Base-by-base conservation (phyloP, 2,888 invertebrate species). In the Drosophila picticornis region DNA sequence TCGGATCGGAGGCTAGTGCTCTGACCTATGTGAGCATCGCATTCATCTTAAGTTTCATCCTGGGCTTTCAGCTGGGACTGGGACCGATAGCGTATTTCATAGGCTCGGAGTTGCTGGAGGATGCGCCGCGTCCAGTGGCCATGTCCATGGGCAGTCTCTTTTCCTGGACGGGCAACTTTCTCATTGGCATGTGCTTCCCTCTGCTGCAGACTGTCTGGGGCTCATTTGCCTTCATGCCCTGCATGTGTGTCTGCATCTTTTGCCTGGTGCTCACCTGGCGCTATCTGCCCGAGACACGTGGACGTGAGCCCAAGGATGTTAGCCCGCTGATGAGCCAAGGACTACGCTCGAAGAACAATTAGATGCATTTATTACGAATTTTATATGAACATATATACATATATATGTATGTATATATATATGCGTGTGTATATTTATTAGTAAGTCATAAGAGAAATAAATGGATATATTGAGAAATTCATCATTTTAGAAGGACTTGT, bases 31-130 rank as follows among this genome's bases (percentile, higher is more conserved):
- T 96, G 43, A 96, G 96, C 82, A 96, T 96, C 83, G 91, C 94
- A 13, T 95, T 96, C 0, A 96, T 97, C 32, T 93, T 97, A 61
- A 93, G 94, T 1, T 97, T 96, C 90, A 97, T 98, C 27, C 93
- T 97, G 31, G 95, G 95, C 74, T 98, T 96, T 90, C 97, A 97
- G 60, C 93, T 97, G 69, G 98, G 97, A 0, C 94, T 98, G n/a
- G 97, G 97, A 0, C 97, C 97, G 0, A 96, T 97, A 84, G 97
- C 97, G 0, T 97, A 96, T 92, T 97, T 97, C 88, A 96, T 97
- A 70, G 97, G 96, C n/a, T 96, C 97, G 72, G 98, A 98, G 93
- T 92, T 98, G 61, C 96, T 97, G 88, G 97, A 97, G 88, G 96
- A 97, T 71, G 96, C 96, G 0, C 96, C 97, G 0, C 95, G 97